Percentiles rank a stretch among this genome's conserved stretches.
Evolutionary conservation across 2,797 vertebrate genomes (phyloP).

Genomic region (Myotis findleyi): DNA sequence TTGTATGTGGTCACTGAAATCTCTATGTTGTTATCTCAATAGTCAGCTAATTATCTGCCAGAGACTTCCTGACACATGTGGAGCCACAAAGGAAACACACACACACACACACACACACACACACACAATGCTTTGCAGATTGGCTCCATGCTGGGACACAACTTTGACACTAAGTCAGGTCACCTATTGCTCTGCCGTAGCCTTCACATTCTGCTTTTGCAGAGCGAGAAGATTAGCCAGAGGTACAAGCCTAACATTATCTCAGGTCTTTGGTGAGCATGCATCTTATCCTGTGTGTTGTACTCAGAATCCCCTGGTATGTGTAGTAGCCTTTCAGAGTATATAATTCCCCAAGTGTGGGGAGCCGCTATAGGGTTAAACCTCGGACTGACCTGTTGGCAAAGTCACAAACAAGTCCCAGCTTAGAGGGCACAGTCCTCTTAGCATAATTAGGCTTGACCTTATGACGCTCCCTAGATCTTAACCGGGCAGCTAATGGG

Average conservation of each 20-base stretch:
- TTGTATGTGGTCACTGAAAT: background rate
- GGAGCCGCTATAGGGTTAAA: too few relatives aligned
- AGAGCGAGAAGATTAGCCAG: background rate
- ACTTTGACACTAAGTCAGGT: background rate
- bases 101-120: background rate
- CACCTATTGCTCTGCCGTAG: background rate
- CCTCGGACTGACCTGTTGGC: too few relatives aligned
- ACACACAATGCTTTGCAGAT: background rate
- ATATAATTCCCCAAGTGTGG: background rate
- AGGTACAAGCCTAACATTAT: background rate
- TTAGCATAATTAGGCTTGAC: too few relatives aligned
- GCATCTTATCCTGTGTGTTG: background rate
- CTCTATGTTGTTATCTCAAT: background rate
- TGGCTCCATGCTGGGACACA: background rate
- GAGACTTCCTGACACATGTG: background rate
- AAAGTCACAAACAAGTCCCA: too few relatives aligned
- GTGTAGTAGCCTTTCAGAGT: background rate
- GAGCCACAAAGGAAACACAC: background rate
- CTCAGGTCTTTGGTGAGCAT: background rate
- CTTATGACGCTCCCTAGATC: too few relatives aligned
- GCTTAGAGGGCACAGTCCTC: too few relatives aligned
- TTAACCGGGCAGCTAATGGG: too few relatives aligned
- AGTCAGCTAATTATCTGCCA: background rate
- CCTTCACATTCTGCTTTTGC: background rate
- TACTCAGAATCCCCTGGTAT: background rate